phyloP scores from a whole-genome alignment of 1,140 invertebrate genomes.

The Macrobrachium nipponense region DNA sequence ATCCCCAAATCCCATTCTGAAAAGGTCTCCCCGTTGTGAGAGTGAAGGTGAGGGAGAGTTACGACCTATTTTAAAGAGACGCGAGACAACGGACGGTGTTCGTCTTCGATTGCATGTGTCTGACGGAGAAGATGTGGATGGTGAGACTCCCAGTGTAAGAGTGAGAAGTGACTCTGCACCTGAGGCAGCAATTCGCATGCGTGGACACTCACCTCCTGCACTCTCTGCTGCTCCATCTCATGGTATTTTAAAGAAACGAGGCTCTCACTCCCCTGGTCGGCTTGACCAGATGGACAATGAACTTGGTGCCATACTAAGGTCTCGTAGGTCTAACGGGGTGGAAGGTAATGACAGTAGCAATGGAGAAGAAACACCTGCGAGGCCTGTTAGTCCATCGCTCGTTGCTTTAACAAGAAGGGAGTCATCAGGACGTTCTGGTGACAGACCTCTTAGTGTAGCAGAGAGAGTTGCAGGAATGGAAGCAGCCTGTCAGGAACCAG shows the following conservation, averaged over 20 bases:
- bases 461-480: slow-evolving; percentile 61
- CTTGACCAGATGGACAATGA: slow-evolving; percentile 64
- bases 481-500: slow-evolving; percentile 43
- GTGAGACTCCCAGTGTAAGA: slow-evolving; percentile 47
- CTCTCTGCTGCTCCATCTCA: slow-evolving; percentile 41
- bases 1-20: slow-evolving; percentile 61
- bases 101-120: slow-evolving; percentile 54
- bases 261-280: slow-evolving; percentile 52
- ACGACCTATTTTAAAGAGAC: slow-evolving; percentile 64
- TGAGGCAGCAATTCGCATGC: slow-evolving; percentile 51
- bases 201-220: slow-evolving; percentile 47
- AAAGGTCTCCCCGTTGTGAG: slow-evolving; percentile 53
- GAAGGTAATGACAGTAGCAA: slow-evolving; percentile 56
- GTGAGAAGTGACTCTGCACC: slow-evolving; percentile 62
- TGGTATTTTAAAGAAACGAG: slow-evolving; percentile 59
- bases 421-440: slow-evolving; percentile 66
- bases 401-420: slow-evolving; percentile 68
- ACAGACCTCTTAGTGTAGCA: slow-evolving; percentile 59
- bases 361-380: slow-evolving; percentile 48
- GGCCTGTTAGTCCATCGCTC: slow-evolving; percentile 58
- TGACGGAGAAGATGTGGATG: slow-evolving; percentile 61
- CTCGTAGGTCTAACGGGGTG: slow-evolving; percentile 45
- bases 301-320: slow-evolving; percentile 59
- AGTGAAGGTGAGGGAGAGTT: slow-evolving; percentile 63
- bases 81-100: slow-evolving; percentile 61